phyloP scores from a whole-genome alignment of 2,888 invertebrate genomes.

The Nasonovia ribisnigri region DNA sequence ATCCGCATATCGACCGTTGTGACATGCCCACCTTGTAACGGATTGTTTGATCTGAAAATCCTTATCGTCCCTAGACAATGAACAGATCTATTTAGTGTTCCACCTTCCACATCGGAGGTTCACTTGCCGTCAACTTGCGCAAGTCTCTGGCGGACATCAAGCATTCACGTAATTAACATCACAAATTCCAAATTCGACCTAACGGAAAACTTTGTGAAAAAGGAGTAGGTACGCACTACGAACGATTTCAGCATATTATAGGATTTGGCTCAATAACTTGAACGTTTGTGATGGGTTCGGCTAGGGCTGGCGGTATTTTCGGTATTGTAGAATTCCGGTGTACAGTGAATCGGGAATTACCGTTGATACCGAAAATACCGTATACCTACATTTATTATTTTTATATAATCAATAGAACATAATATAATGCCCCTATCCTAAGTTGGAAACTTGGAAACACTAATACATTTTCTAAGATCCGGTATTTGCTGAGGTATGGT shows the following conservation, averaged over 20 bases:
- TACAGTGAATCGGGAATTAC: no score
- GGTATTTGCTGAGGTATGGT: no score
- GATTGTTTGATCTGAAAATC: slow-evolving; percentile 23
- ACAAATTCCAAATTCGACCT: no score
- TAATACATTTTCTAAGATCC: no score
- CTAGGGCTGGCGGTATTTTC: no score
- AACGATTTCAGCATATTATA: neutral
- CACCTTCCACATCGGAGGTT: neutral
- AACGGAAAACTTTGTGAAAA: neutral
- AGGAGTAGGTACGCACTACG: neutral
- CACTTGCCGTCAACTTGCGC: neutral
- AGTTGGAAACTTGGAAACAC: no score
- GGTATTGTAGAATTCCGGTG: no score
- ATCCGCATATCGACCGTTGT: neutral
- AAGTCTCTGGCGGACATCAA: neutral
- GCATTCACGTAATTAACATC: neutral
- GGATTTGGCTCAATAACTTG: neutral
- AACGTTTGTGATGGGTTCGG: neutral
- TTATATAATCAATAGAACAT: no score
- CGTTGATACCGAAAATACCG: no score
- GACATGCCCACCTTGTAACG: neutral
- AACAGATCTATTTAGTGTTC: slow-evolving; percentile 16
- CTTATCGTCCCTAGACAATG: neutral
- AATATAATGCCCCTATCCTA: no score
- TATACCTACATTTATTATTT: no score